Percentiles rank a stretch among this genome's conserved stretches.
These are phyloP conservation scores for Cecropterus lyciades DNA, from an alignment of 1,140 invertebrate species.

Conservation along the genomic window DNA sequence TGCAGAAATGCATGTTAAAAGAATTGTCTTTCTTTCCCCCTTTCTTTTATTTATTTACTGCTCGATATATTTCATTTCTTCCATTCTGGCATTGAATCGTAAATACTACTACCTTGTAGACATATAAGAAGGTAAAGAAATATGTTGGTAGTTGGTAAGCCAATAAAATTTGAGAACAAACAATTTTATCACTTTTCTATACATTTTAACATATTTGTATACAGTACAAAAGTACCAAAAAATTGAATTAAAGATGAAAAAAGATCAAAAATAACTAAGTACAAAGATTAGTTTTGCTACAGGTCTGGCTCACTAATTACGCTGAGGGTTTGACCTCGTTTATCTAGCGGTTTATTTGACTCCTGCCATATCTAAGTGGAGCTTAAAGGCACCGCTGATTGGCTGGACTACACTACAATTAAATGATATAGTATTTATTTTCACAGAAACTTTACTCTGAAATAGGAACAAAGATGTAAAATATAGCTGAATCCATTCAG, in stretches of 20 bases:
- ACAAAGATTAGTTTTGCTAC: constrained; percentile 18
- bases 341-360: constrained; percentile 25
- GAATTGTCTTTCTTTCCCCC: too few species aligned
- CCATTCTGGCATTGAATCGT: too few species aligned
- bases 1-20: too few species aligned
- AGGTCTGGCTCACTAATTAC: constrained; percentile 18
- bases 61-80: too few species aligned
- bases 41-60: too few species aligned
- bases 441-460: background rate
- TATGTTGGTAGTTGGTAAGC: too few species aligned
- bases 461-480: background rate
- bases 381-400: constrained; percentile 7
- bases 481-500: background rate
- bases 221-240: background rate
- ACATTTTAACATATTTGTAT: background rate
- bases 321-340: constrained; percentile 10
- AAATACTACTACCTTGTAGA: too few species aligned
- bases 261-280: background rate
- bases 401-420: constrained; percentile 10
- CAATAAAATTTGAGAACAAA: too few species aligned
- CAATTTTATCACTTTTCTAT: too few species aligned
- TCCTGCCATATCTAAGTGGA: constrained; percentile 16
- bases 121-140: too few species aligned
- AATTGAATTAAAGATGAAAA: too few species aligned
- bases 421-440: constrained; percentile 11